phyloP scores from a whole-genome alignment of 1,140 invertebrate species.

The Drosophila auraria region DNA sequence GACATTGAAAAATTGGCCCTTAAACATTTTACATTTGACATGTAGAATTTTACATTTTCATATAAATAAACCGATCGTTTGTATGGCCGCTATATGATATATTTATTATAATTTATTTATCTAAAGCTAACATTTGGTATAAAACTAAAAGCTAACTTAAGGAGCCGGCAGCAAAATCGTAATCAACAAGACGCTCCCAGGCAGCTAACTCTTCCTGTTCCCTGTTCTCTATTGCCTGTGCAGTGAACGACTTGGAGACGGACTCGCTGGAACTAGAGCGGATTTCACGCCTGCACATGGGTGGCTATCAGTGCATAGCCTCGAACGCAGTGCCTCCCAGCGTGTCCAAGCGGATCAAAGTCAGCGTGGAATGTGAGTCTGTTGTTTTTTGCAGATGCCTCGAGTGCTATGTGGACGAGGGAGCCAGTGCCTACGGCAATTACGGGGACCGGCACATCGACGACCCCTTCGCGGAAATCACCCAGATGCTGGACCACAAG shows the following conservation, averaged over 20 bases:
- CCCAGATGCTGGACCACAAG: slow-evolving; percentile 56
- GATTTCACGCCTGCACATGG: slow-evolving; percentile 95
- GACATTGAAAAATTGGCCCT: no score
- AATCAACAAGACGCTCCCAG: slow-evolving; percentile 90
- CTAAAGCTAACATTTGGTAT: no score
- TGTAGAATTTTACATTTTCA: no score
- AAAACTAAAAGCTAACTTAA: no score
- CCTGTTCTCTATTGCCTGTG: neutral
- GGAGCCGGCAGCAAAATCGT: slow-evolving; percentile 93
- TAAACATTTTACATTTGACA: no score
- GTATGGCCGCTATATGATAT: no score
- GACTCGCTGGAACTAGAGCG: slow-evolving; percentile 93
- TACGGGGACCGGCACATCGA: slow-evolving; percentile 40
- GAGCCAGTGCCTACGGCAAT: slow-evolving; percentile 53
- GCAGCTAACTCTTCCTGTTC: neutral
- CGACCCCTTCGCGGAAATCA: slow-evolving; percentile 56
- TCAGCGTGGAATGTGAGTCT: slow-evolving; percentile 97
- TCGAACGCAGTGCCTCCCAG: slow-evolving; percentile 91
- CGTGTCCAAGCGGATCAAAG: slow-evolving; percentile 95
- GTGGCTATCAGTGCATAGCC: slow-evolving; percentile 95
- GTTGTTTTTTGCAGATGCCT: neutral
- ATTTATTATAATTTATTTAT: no score
- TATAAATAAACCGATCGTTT: no score
- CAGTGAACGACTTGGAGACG: slow-evolving; percentile 93
- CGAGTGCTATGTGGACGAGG: slow-evolving; percentile 44